phyloP scores from a whole-genome alignment of 2,113 vertebrate genomes.

The Spermophilus dauricus region DNA sequence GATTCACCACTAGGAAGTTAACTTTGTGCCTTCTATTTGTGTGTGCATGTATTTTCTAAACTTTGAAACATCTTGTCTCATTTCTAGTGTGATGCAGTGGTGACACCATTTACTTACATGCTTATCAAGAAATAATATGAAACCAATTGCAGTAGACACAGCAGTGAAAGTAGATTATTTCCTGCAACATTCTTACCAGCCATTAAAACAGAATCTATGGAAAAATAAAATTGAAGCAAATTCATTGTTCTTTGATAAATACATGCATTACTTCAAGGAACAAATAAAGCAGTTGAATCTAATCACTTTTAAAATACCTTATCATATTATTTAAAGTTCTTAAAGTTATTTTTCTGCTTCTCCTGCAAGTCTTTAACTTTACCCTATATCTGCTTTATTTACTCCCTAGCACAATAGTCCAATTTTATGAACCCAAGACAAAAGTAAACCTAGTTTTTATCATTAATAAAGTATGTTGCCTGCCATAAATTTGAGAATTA shows the following conservation, averaged over 20 bases:
- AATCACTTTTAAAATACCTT: neutral
- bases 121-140: conserved; percentile 44
- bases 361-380: neutral
- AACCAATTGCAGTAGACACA: neutral
- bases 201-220: neutral
- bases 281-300: neutral
- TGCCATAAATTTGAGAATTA: neutral
- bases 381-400: neutral
- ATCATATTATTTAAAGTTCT: neutral
- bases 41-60: neutral
- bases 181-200: neutral
- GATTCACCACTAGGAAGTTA: conserved; percentile 12
- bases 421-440: neutral
- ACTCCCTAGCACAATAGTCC: neutral
- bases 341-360: neutral
- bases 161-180: neutral
- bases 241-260: neutral
- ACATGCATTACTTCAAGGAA: neutral
- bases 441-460: neutral
- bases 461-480: neutral
- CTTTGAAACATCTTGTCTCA: neutral
- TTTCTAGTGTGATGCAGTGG: neutral
- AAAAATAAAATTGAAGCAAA: conserved; percentile 10
- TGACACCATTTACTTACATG: conserved; percentile 21
- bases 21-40: neutral